These are phyloP conservation scores for Emydocephalus ijimae DNA, from an alignment of 2,113 vertebrate species.

Conservation along the genomic window DNA sequence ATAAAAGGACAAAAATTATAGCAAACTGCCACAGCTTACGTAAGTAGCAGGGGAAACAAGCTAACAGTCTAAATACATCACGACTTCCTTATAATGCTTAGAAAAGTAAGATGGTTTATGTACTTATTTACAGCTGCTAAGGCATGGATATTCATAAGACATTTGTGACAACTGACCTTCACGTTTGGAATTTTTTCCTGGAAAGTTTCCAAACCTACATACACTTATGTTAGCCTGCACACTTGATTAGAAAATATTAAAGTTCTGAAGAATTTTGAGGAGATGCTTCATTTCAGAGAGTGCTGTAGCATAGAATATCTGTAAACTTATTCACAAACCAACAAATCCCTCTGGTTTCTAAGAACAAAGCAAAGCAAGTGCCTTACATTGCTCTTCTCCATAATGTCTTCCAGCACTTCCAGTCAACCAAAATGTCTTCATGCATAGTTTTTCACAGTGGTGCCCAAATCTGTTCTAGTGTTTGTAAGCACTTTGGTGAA, in stretches of 20 bases:
- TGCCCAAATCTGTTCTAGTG: neutral
- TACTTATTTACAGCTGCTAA: neutral
- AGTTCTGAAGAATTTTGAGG: neutral
- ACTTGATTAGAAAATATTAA: neutral
- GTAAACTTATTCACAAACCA: neutral
- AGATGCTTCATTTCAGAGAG: neutral
- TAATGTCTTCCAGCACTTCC: neutral
- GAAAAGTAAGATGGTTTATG: neutral
- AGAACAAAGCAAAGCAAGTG: neutral
- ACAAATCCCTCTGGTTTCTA: neutral
- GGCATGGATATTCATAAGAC: neutral
- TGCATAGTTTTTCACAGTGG: neutral
- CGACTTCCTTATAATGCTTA: neutral
- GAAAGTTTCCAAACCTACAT: neutral
- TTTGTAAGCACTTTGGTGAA: neutral
- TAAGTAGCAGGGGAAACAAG: neutral
- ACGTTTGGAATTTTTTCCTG: neutral
- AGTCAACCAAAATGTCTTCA: neutral
- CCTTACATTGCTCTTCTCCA: neutral
- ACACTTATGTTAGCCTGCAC: neutral
- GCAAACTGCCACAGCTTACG: neutral
- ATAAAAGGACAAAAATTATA: neutral
- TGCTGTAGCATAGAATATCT: neutral
- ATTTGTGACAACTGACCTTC: neutral
- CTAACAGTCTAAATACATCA: neutral